Conservation (phyloP, 2,113 vertebrate species). For the Chinchilla lanigera region DNA sequence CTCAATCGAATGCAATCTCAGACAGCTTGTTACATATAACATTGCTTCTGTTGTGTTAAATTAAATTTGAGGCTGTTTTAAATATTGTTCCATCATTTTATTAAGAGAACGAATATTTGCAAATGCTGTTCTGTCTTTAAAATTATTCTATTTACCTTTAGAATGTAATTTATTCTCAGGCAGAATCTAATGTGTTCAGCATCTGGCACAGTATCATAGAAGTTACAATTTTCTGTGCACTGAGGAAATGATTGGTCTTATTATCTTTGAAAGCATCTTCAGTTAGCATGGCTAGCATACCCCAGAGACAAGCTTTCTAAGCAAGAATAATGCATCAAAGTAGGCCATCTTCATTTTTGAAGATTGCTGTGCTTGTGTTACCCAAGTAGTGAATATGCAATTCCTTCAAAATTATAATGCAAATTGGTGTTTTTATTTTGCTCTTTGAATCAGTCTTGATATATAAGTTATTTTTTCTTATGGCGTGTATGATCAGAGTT, state of each 20-base stretch:
- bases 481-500: background rate
- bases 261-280: background rate
- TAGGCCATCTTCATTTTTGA: background rate
- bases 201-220: background rate
- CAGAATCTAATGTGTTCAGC: constrained; percentile 7
- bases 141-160: constrained; percentile 58
- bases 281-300: background rate
- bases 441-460: background rate
- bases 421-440: background rate
- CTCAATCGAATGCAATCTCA: background rate
- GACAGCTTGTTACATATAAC: background rate
- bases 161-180: background rate
- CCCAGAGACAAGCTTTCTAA: background rate
- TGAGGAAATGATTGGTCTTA: constrained; percentile 22
- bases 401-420: background rate
- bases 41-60: background rate
- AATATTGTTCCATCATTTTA: background rate
- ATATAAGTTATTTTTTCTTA: background rate
- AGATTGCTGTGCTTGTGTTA: background rate
- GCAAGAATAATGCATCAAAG: background rate
- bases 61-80: background rate
- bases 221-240: background rate
- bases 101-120: background rate
- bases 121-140: constrained; percentile 39
- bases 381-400: background rate